Evolutionary conservation across 2,797 vertebrate genomes (phyloP), one percentile per base, ranked within the genome.

Genomic region (Syngnathus acus): DNA sequence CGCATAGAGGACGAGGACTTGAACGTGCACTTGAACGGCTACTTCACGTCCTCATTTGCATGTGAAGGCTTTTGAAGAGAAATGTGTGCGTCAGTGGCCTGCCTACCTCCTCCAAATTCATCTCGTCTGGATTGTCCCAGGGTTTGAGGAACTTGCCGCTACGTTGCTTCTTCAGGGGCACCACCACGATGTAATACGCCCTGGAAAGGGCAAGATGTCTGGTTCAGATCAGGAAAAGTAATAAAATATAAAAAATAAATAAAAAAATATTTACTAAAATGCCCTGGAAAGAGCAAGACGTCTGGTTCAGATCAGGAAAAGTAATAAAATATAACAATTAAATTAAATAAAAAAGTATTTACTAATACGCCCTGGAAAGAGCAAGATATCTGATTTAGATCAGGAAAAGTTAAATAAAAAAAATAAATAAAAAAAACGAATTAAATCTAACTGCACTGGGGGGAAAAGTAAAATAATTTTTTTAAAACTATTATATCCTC

Each of bases 51-150:
- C 87, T 87, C 83, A 86, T 89, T 90, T 87, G 85, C 89, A 89
- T 88, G 82, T 80, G 82, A 88, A 87, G 80, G 87, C 83, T 66
- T 78, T 13, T 54, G 51, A 23, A 54, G 21, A 50, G 48, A 48
- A 48, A n/a, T 4, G 48, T 9, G 63, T n/a, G 9, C 51, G 21
- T 43, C 21, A 32, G 38, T 1, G 11, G 21, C 4, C 32, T 32
- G 80, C 78, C 0, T 92, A 99, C 97, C 95, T 99, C 97, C 77
- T 99, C 97, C 78, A 99, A 85, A 84, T 98, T 95, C 97, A 99
- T 98, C 85, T 98, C 97, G 77, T 99, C 97, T 0, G 97, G 97
- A 86, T 87, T 99, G 77, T 98, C 95, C 94, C 94, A 97, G 10
- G 93, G 95, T 84, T 97, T 99, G 83, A 94, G 86, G 83, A 98